Evolutionary conservation across 2,113 vertebrate genomes (phyloP), one percentile per base, ranked within the genome.

Genomic region (Rhombomys opimus): DNA sequence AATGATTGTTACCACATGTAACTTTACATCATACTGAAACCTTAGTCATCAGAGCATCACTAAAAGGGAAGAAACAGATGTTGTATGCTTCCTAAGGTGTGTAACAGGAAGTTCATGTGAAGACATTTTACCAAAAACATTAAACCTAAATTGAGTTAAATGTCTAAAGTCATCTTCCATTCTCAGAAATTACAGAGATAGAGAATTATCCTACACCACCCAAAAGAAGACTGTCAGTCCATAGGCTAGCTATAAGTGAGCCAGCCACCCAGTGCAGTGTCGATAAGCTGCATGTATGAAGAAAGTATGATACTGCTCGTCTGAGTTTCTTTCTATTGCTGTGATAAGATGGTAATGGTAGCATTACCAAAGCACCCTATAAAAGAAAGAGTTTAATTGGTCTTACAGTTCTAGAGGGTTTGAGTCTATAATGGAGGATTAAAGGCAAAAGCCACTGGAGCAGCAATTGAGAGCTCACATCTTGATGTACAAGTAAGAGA

Each of bases 51-150:
- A 52, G 59, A 41, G 30, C 35, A n/a, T 63, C 25, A 57, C 11
- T 85, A 8, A 73, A 91, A 87, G 59, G 35, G 57, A 90, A 70
- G 80, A 91, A 67, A 70, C 46, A 89, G 32, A n/a, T 93, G 20
- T 65, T 7, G n/a, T 78, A 7, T 93, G 52, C 80, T 82, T 92
- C 50, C 32, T 86, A 35, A 46, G 25, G 27, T 61, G 27, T 54
- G 67, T 22, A 77, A 32, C n/a, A 11, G 94, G 63, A 87, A 61
- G 18, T 88, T 91, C 70, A 92, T 18, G 20, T 73, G 32, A 93
- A 67, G 78, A 93, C 80, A 70, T 91, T 70, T 46, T 86, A 23
- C 57, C 80, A 35, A 81, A 91, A 95, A 65, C 67, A 46, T 76
- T 82, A 25, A 90, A 41, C 30, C 68, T 63, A 32, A 89, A 77